Evolutionary conservation across 2,888 invertebrate species (phyloP).

Genomic region (Thumatha senex): DNA sequence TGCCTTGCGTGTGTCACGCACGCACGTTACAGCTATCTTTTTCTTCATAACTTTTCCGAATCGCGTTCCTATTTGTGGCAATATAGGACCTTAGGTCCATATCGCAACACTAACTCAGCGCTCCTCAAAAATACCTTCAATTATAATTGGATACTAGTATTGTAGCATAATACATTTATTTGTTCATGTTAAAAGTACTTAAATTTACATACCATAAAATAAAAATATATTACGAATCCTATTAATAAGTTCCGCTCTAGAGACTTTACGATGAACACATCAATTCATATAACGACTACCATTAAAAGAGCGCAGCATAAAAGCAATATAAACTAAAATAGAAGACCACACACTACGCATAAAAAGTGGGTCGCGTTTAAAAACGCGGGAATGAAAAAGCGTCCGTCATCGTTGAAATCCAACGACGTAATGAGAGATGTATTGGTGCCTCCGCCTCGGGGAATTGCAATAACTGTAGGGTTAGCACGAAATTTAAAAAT

Average conservation of each 20-base stretch:
- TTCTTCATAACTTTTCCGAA: no score
- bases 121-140: no score
- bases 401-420: conserved; percentile 35
- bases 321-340: conserved; percentile 15
- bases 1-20: no score
- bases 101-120: no score
- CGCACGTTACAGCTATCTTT: no score
- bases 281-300: conserved; percentile 2
- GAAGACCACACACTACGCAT: conserved; percentile 11
- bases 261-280: background rate
- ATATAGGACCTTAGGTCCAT: no score
- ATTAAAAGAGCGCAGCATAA: conserved; percentile 10
- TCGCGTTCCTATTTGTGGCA: no score
- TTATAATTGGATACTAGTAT: no score
- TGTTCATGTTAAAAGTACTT: no score
- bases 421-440: conserved; percentile 28
- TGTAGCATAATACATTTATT: no score
- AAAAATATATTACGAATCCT: background rate
- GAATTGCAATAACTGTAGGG: conserved; percentile 35
- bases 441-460: conserved; percentile 24
- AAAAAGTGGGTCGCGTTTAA: conserved; percentile 26
- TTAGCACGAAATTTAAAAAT: conserved; percentile 27
- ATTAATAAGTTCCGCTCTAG: background rate
- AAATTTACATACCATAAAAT: background rate
- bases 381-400: conserved; percentile 28